phyloP scores from a whole-genome alignment of 2,888 invertebrate species.

The Lamproptera curius region DNA sequence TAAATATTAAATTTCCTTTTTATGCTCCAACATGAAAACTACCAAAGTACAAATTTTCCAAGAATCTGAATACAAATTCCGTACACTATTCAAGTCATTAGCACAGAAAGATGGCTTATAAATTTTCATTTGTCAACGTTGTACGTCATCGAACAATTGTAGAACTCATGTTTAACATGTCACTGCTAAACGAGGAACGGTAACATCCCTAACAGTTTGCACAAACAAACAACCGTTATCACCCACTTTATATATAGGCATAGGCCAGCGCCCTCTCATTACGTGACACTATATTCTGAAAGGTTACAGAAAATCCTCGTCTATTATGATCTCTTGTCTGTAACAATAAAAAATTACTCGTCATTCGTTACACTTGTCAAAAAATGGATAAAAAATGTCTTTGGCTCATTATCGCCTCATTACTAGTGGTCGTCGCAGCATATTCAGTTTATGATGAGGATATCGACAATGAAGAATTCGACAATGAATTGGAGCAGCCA shows the following conservation, averaged over 20 bases:
- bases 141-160: conserved; percentile 29
- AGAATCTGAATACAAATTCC: no score
- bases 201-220: conserved; percentile 55
- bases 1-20: no score
- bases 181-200: conserved; percentile 62
- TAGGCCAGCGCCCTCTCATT: conserved; percentile 48
- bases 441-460: conserved; percentile 39
- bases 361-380: not conserved
- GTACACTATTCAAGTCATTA: no score
- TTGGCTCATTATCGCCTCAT: conserved; percentile 37
- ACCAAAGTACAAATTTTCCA: no score
- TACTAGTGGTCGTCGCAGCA: conserved; percentile 42
- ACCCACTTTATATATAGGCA: conserved; percentile 57
- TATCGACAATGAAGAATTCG: conserved; percentile 29
- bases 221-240: conserved; percentile 66
- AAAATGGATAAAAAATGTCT: conserved; percentile 43
- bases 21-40: no score
- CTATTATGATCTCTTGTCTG: conserved; percentile 17
- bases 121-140: conserved; percentile 9
- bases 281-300: conserved; percentile 28
- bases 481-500: conserved; percentile 31
- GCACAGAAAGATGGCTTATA: conserved; percentile 1
- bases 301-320: conserved; percentile 11
- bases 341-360: conserved; percentile 10
- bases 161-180: conserved; percentile 32